Percentiles rank a stretch among this genome's conserved stretches.
These are phyloP conservation scores for Callithrix jacchus DNA, from an alignment of 2,113 vertebrate genomes.

Conservation along the genomic window DNA sequence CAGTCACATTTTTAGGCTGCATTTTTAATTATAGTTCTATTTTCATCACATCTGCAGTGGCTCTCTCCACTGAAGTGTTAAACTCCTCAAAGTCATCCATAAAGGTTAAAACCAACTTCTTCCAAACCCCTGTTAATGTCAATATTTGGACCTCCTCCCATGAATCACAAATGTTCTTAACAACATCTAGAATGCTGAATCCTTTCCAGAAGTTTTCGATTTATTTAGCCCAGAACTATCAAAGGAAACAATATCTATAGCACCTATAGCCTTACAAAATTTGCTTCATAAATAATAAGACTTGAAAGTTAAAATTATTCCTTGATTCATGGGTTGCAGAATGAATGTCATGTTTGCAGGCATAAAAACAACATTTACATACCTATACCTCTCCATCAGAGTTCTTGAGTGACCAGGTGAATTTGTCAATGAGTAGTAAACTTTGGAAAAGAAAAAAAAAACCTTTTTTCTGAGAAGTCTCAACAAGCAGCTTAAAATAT, in stretches of 20 bases:
- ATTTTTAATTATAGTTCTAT: background rate
- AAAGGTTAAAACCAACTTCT: background rate
- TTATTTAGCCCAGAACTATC: background rate
- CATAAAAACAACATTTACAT: background rate
- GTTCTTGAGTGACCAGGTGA: background rate
- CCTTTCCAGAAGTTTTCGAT: background rate
- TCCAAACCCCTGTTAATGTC: background rate
- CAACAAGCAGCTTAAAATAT: background rate
- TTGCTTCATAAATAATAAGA: background rate
- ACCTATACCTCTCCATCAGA: background rate
- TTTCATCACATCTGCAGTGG: background rate
- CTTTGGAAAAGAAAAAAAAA: background rate
- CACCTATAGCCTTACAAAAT: background rate
- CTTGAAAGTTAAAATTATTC: background rate
- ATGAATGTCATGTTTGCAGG: background rate
- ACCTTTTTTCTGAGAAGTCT: background rate
- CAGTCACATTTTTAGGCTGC: background rate
- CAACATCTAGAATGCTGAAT: background rate
- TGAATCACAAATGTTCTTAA: background rate
- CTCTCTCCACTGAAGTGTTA: background rate
- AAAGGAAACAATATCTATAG: background rate
- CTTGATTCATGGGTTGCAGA: background rate
- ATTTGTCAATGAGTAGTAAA: background rate
- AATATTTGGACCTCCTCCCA: background rate
- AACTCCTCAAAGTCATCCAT: background rate